Evolutionary conservation across 64 coral and sea anemone genomes (phyloP).

Genomic region (Stylophora pistillata): DNA sequence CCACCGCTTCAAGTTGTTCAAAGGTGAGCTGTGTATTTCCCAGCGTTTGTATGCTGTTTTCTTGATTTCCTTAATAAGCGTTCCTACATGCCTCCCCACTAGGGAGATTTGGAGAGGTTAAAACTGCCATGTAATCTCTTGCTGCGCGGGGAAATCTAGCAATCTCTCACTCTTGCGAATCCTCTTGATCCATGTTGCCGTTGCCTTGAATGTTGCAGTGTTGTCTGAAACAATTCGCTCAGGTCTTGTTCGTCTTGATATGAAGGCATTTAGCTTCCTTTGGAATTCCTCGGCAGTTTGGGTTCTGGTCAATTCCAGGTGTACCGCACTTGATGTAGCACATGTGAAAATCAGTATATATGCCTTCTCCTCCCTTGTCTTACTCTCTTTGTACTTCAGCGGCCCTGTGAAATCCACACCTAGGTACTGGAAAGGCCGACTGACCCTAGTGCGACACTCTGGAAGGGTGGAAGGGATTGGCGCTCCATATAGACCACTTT

Average conservation of each 20-base stretch:
- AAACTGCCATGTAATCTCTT: slow-evolving; percentile 56
- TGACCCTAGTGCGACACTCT: slow-evolving; percentile 52
- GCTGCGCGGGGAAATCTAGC: slow-evolving; percentile 37
- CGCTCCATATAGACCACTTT: no score
- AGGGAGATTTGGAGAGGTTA: slow-evolving; percentile 44
- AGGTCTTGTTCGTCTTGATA: slow-evolving; percentile 37
- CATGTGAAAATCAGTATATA: slow-evolving; percentile 60
- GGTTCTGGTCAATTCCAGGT: slow-evolving; percentile 62
- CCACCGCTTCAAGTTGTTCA: slow-evolving; percentile 44
- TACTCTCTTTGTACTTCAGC: slow-evolving; percentile 49
- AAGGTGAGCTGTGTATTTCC: slow-evolving; percentile 39
- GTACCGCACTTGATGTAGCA: slow-evolving; percentile 66
- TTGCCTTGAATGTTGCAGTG: no score
- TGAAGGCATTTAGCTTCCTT: slow-evolving; percentile 53
- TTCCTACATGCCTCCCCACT: slow-evolving; percentile 43
- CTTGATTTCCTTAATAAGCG: slow-evolving; percentile 55
- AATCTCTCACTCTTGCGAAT: slow-evolving; percentile 46
- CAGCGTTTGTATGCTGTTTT: slow-evolving; percentile 60
- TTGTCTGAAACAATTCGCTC: slow-evolving; percentile 42
- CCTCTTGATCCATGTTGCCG: slow-evolving; percentile 32
- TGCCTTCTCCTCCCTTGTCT: slow-evolving; percentile 37
- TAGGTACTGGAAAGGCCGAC: slow-evolving; percentile 63
- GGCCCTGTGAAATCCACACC: no score
- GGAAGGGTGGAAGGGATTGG: slow-evolving; percentile 59
- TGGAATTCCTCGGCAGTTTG: slow-evolving; percentile 69